Evolutionary conservation across 2,113 vertebrate species (phyloP).

Genomic region (Cephalopholis sonnerati): DNA sequence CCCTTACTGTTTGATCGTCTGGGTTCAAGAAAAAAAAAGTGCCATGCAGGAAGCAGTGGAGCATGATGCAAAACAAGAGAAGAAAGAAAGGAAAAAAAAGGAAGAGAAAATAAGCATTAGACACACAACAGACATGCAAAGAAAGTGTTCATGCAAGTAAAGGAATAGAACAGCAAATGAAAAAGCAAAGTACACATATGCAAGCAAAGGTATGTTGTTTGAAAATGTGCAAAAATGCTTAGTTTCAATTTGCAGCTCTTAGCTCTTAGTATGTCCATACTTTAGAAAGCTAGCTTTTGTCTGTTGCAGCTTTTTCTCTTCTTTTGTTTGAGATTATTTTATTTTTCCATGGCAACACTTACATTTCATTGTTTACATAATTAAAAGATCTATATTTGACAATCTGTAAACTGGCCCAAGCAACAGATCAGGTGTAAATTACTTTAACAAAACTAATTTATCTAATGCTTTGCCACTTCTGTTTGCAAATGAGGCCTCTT

Average conservation of each 20-base stretch:
- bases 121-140: conserved; percentile 29
- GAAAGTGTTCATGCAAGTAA: conserved; percentile 11
- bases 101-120: conserved; percentile 55
- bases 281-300: not conserved
- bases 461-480: not conserved
- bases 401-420: not conserved
- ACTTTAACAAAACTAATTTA: not conserved
- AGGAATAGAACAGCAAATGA: conserved; percentile 21
- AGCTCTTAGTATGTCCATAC: not conserved
- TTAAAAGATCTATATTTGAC: not conserved
- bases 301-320: not conserved
- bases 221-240: not conserved
- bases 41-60: conserved; percentile 74
- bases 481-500: not conserved
- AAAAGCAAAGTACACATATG: not conserved
- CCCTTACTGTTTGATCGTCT: conserved; percentile 83
- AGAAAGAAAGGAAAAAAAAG: conserved; percentile 66
- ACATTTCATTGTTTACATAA: not conserved
- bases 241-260: not conserved
- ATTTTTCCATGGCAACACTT: not conserved
- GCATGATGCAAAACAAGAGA: conserved; percentile 64
- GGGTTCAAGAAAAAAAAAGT: conserved; percentile 61
- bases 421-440: not conserved
- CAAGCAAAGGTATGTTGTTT: not conserved
- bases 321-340: not conserved